These are phyloP conservation scores for Magallana angulata DNA, from an alignment of 1,140 invertebrate genomes.

Conservation along the genomic window DNA sequence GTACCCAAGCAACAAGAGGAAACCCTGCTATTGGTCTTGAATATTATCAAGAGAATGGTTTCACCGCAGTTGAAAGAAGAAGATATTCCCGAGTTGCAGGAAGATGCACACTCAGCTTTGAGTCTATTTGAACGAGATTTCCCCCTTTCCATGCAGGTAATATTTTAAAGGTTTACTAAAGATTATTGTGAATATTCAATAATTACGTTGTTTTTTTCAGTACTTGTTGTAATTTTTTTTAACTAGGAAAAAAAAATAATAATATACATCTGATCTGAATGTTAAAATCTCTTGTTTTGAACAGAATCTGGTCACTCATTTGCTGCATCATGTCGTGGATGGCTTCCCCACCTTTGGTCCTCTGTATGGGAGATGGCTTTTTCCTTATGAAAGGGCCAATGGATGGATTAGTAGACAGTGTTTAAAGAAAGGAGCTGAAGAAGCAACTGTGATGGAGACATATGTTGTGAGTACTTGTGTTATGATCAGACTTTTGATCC, in stretches of 20 bases:
- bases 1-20: not conserved
- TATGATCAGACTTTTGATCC: no score
- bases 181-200: not conserved
- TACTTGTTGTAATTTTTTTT: not conserved
- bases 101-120: not conserved
- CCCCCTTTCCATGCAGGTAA: not conserved
- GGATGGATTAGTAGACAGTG: no score
- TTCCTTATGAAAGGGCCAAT: no score
- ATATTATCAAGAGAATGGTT: not conserved
- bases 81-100: not conserved
- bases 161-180: not conserved
- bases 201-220: not conserved
- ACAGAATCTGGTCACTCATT: conserved; percentile 22
- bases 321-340: conserved; percentile 18
- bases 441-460: no score
- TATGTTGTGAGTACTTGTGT: no score
- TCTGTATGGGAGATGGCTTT: no score
- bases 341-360: no score
- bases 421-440: no score
- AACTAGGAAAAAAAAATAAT: no score
- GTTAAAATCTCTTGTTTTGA: no score
- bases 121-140: conserved; percentile 1
- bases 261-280: no score
- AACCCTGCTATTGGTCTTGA: not conserved
- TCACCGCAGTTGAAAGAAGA: not conserved